phyloP scores from a whole-genome alignment of 2,888 invertebrate genomes.

The Netelia virgata region DNA sequence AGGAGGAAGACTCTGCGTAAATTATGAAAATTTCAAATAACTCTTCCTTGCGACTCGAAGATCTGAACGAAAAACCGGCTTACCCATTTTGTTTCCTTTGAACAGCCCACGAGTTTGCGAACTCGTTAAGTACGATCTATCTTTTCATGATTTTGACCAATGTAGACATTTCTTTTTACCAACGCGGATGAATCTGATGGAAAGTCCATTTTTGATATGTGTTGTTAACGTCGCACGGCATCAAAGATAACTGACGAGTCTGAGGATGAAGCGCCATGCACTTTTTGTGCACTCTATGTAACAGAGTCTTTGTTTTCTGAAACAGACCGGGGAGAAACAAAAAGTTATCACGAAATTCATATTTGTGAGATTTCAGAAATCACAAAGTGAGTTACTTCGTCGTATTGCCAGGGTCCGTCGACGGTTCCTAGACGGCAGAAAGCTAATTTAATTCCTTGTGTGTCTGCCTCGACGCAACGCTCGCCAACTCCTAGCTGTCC shows the following conservation, averaged over 20 bases:
- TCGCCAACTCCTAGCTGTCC: constrained; percentile 98
- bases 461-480: constrained; percentile 96
- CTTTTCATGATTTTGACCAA: constrained; percentile 2
- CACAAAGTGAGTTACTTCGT: constrained; percentile 86
- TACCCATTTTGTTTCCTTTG: not conserved
- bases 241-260: constrained; percentile 91
- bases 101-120: not conserved
- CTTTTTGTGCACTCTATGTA: constrained; percentile 92
- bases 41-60: not conserved
- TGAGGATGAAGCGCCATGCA: constrained; percentile 95
- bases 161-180: constrained; percentile 82
- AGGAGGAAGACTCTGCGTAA: not conserved
- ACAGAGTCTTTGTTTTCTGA: constrained; percentile 88
- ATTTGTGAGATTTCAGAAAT: not conserved
- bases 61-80: not conserved
- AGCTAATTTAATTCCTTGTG: constrained; percentile 94
- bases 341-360: not conserved
- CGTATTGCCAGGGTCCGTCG: constrained; percentile 97
- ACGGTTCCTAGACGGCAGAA: constrained; percentile 97
- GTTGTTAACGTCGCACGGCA: constrained; percentile 94
- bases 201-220: constrained; percentile 96
- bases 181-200: constrained; percentile 90
- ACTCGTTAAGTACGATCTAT: constrained; percentile 50
- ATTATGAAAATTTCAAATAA: not conserved
- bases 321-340: constrained; percentile 66